Evolutionary conservation across 2,888 invertebrate species (phyloP).

Genomic region (Iphiclides podalirius): DNA sequence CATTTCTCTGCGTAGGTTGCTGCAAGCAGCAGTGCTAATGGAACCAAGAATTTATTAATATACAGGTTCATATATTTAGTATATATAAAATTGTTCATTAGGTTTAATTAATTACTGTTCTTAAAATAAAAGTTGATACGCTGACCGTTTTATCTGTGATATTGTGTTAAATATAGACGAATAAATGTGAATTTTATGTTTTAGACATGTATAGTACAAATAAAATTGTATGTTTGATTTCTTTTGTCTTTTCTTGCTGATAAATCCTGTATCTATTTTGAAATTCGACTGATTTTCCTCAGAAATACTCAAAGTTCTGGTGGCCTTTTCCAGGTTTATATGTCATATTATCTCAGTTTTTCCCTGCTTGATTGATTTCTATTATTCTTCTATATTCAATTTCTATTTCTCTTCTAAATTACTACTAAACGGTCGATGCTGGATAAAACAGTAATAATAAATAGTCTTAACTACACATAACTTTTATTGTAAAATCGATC

Average conservation of each 20-base stretch:
- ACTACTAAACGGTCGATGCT: no score
- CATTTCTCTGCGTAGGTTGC: constrained; percentile 20
- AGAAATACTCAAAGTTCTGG: no score
- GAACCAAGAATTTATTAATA: constrained; percentile 6
- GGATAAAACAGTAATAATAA: no score
- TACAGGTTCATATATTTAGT: constrained; percentile 1
- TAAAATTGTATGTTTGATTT: constrained; percentile 12
- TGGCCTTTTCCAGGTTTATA: no score
- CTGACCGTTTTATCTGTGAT: constrained; percentile 23
- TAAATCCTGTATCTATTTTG: no score
- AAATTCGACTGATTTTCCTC: no score
- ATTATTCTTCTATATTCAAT: no score
- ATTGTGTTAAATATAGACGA: constrained; percentile 14
- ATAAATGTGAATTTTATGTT: constrained; percentile 12
- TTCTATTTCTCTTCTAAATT: no score
- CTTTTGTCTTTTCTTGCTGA: constrained; percentile 7
- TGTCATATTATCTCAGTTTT: no score
- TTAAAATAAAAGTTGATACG: constrained; percentile 12
- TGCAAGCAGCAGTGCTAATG: constrained; percentile 9
- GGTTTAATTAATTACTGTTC: constrained; percentile 4
- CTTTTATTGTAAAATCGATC: no score
- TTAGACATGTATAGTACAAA: constrained; percentile 17
- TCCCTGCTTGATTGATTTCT: no score
- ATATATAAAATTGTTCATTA: not conserved
- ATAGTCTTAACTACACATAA: no score